phyloP scores from a whole-genome alignment of 2,113 vertebrate species.

The Leiothrix lutea region DNA sequence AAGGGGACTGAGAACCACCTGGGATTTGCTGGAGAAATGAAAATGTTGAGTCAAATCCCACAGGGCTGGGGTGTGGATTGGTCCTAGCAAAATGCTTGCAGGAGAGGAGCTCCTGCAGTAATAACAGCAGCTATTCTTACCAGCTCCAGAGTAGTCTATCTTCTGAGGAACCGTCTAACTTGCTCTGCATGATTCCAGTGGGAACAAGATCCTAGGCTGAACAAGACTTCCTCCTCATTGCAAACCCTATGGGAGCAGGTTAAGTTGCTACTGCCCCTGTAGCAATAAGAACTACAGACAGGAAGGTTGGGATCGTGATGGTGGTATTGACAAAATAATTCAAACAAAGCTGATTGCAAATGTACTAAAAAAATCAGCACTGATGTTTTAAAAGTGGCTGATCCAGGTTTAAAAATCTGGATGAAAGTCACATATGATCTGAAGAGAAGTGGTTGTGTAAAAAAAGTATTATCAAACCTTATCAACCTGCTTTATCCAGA shows the following conservation, averaged over 20 bases:
- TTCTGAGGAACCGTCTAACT: background rate
- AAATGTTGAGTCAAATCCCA: rapidly evolving
- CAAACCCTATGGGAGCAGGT: rapidly evolving
- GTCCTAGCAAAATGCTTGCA: background rate
- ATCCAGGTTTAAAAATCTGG: background rate
- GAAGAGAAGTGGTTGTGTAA: too few species aligned
- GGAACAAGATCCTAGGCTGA: background rate
- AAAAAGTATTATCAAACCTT: too few species aligned
- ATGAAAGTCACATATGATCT: background rate
- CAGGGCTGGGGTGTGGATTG: rapidly evolving
- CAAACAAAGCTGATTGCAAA: background rate
- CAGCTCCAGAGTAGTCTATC: rapidly evolving
- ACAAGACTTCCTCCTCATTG: background rate
- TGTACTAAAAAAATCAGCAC: background rate
- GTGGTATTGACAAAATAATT: background rate
- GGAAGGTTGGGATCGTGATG: background rate
- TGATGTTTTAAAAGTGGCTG: background rate
- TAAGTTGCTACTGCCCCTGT: background rate
- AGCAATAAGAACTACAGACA: background rate
- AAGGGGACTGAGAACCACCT: background rate
- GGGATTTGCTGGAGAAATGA: background rate
- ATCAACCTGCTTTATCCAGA: too few species aligned
- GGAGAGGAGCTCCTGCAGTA: background rate
- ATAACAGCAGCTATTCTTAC: background rate
- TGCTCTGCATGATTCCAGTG: background rate